Conservation (phyloP, 2,797 vertebrate species). For the Botia kubotai region DNA sequence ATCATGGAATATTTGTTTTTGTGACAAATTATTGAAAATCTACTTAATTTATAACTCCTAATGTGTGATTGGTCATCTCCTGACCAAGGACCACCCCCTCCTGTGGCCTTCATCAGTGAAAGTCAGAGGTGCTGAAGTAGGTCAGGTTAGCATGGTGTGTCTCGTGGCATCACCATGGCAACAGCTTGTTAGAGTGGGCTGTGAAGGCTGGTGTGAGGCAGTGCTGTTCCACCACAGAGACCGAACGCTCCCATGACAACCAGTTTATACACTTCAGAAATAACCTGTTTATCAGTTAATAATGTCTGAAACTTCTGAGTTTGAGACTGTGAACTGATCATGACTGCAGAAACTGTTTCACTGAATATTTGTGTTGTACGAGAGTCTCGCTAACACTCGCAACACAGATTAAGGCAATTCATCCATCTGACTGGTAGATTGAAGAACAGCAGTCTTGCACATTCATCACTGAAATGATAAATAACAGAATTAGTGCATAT, state of each 20-base stretch:
- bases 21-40: neutral
- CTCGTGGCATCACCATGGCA: constrained; percentile 32
- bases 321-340: neutral
- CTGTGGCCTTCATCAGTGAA: constrained; percentile 16
- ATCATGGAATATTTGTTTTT: neutral
- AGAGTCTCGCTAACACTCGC: neutral
- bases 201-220: constrained; percentile 40
- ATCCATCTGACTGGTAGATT: too few species aligned
- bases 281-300: constrained; percentile 35
- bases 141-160: constrained; percentile 37
- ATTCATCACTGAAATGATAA: too few species aligned
- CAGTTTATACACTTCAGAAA: constrained; percentile 25
- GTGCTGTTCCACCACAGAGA: constrained; percentile 11
- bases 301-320: constrained; percentile 10
- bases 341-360: constrained; percentile 2
- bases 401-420: too few species aligned
- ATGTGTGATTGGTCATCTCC: constrained; percentile 5
- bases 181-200: constrained; percentile 40
- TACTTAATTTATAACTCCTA: neutral
- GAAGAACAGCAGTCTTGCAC: too few species aligned
- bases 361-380: neutral
- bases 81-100: constrained; percentile 15
- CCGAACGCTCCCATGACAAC: constrained; percentile 32
- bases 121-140: constrained; percentile 32
- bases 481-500: too few species aligned